These are phyloP conservation scores for Bombus huntii DNA, from an alignment of 1,140 invertebrate species.

Conservation along the genomic window DNA sequence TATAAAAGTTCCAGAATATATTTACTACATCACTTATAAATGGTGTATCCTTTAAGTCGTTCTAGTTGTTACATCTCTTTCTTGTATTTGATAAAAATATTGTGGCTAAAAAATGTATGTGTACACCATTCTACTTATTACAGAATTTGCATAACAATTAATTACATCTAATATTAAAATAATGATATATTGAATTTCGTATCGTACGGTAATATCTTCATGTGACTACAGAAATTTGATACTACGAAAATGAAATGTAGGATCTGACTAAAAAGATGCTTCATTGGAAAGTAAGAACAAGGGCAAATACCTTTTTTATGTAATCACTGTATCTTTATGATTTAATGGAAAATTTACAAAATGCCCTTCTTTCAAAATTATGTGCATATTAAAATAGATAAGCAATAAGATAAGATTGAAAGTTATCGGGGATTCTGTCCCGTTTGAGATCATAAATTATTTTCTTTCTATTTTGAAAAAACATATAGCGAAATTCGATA, in stretches of 20 bases:
- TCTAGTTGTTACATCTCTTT: neutral
- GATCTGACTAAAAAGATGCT: too few relatives aligned
- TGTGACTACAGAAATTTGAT: too few relatives aligned
- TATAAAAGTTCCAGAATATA: neutral
- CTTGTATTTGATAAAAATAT: neutral
- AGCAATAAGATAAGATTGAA: neutral
- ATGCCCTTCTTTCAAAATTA: neutral
- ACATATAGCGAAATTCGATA: neutral
- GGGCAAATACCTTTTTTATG: neutral
- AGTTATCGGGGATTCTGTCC: neutral
- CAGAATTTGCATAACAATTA: neutral
- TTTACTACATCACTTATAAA: neutral
- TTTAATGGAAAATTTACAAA: neutral
- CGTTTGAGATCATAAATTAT: neutral
- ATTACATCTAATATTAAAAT: neutral
- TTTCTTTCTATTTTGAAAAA: neutral
- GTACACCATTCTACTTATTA: neutral
- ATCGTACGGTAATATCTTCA: too few relatives aligned
- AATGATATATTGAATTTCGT: too few relatives aligned
- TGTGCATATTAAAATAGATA: neutral
- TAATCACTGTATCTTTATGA: neutral
- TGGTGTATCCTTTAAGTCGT: neutral
- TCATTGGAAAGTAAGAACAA: neutral
- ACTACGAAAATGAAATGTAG: too few relatives aligned
- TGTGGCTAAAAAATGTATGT: neutral